Evolutionary conservation across 2,113 vertebrate species (phyloP).

Genomic region (crab-eating macaque (Macaca fascicularis)): DNA sequence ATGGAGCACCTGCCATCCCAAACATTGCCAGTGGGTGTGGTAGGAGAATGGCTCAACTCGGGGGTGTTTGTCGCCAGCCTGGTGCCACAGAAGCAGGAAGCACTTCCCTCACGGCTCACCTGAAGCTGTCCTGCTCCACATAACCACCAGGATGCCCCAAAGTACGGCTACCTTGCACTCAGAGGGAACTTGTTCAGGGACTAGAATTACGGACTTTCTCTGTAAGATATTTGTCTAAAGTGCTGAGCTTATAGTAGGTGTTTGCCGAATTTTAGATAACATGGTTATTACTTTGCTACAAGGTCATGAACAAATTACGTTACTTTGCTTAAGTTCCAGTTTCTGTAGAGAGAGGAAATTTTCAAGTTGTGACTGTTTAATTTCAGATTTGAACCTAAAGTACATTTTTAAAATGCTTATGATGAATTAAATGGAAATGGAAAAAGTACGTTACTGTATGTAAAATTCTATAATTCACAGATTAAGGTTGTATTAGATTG

Average conservation of each 20-base stretch:
- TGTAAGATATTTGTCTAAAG: rapidly evolving
- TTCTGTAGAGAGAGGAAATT: not conserved
- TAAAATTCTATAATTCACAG: not conserved
- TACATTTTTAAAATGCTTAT: not conserved
- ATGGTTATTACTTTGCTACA: not conserved
- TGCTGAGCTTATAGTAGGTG: rapidly evolving
- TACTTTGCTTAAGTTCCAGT: not conserved
- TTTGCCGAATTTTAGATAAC: not conserved
- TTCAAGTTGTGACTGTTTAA: not conserved
- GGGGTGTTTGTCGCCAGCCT: not conserved
- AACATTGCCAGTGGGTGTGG: no score
- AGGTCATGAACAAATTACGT: not conserved
- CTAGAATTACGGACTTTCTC: not conserved
- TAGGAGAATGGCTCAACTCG: no score
- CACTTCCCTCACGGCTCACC: rapidly evolving
- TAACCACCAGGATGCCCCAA: not conserved
- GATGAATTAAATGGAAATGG: not conserved
- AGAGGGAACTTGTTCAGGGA: not conserved
- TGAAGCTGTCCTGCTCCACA: rapidly evolving
- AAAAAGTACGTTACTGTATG: not conserved
- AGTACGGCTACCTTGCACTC: no score
- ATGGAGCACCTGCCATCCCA: no score
- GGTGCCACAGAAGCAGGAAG: not conserved
- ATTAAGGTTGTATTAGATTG: not conserved
- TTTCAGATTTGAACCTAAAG: not conserved